Evolutionary conservation across 2,113 vertebrate species (phyloP).

Genomic region (Heliornis fulica): DNA sequence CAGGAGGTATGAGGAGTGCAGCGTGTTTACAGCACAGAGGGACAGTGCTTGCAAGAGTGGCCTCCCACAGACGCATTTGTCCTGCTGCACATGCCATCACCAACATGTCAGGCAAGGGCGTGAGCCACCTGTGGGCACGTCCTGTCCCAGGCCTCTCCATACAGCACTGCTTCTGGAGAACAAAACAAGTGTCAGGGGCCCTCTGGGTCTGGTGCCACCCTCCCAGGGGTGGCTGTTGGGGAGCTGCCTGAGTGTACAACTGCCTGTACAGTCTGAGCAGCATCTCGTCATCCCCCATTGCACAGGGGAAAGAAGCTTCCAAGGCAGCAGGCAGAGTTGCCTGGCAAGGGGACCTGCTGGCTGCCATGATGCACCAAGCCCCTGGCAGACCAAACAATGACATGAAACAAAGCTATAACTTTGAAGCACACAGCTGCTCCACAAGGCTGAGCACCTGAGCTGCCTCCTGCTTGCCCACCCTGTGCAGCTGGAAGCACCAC

Average conservation of each 20-base stretch:
- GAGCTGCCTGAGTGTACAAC: not conserved
- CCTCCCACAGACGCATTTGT: not conserved
- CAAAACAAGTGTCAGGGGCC: not conserved
- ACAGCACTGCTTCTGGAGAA: not conserved
- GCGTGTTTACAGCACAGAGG: not conserved
- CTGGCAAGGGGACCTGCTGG: not conserved
- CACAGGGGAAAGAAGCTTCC: not conserved
- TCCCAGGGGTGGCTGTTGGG: rapidly evolving
- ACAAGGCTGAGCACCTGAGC: not conserved
- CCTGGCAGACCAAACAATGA: not conserved
- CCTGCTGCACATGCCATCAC: not conserved
- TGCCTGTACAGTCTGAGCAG: not conserved
- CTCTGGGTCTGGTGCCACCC: not conserved
- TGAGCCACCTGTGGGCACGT: not conserved
- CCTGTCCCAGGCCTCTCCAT: not conserved
- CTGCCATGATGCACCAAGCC: not conserved
- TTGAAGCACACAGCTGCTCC: not conserved
- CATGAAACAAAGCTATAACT: not conserved
- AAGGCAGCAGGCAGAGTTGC: not conserved
- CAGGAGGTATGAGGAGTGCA: not conserved
- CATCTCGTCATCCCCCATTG: not conserved
- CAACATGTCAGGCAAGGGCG: not conserved
- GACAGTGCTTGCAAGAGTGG: not conserved
- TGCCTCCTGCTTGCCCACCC: not conserved
- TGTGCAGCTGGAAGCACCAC: not conserved